A percentile compares a stretch with the other conserved stretches of the same genome.
Conservation (phyloP, 1,140 invertebrate species). For the Melipona quadrifasciata region DNA sequence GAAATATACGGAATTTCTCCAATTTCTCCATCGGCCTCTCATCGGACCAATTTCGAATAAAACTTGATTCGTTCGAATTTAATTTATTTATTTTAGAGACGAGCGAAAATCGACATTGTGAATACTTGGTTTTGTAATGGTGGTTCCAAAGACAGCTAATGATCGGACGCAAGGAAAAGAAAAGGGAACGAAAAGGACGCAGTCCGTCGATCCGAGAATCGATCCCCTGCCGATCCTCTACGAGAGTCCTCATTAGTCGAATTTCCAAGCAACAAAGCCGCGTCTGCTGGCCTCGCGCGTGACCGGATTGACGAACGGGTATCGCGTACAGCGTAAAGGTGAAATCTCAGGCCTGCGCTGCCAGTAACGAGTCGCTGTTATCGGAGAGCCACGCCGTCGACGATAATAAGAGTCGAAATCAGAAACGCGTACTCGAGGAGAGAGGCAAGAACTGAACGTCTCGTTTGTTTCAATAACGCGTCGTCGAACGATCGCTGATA, state of each 20-base stretch:
- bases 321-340: slow-evolving; percentile 20
- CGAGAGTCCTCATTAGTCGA: slow-evolving; percentile 49
- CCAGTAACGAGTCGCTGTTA: slow-evolving; percentile 57
- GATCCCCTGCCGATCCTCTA: too few species aligned
- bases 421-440: neutral
- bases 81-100: neutral
- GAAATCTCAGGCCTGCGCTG: slow-evolving; percentile 47
- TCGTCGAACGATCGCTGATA: too few species aligned
- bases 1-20: neutral
- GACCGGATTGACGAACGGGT: slow-evolving; percentile 51
- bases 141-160: too few species aligned
- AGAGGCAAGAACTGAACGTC: neutral
- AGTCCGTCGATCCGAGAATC: slow-evolving; percentile 10
- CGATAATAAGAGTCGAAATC: neutral
- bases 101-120: neutral
- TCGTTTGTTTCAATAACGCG: neutral
- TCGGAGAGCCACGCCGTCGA: slow-evolving; percentile 31
- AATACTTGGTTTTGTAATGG: neutral
- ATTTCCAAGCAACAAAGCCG: slow-evolving; percentile 58
- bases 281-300: slow-evolving; percentile 45
- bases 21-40: too few species aligned
- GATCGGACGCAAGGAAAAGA: neutral
- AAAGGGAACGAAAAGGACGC: neutral
- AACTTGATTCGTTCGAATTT: too few species aligned
- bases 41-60: too few species aligned